A percentile compares a stretch with the other conserved stretches of the same genome.
Conservation (phyloP, 2,888 invertebrate genomes). For the Drosophila colorata region DNA sequence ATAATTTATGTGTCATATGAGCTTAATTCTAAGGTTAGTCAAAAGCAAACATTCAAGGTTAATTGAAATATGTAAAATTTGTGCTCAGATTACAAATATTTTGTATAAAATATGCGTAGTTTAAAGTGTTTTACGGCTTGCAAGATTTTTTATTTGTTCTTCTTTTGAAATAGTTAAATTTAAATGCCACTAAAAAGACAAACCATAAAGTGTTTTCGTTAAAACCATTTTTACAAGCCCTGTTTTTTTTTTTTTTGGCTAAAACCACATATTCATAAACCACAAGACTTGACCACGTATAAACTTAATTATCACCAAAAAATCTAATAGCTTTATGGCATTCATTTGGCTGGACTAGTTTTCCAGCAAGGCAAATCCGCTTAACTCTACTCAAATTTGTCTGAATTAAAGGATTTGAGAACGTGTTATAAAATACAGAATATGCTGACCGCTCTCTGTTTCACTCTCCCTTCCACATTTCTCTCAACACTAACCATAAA, state of each 20-base stretch:
- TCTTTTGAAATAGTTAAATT: not conserved
- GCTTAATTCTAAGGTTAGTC: too few relatives aligned
- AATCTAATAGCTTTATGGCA: slow-evolving; percentile 49
- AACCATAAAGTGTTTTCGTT: too few relatives aligned
- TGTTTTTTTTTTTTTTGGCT: too few relatives aligned
- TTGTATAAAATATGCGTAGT: too few relatives aligned
- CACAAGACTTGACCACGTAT: slow-evolving; percentile 52
- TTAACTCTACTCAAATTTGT: slow-evolving; percentile 59
- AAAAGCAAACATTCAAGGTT: too few relatives aligned
- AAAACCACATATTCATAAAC: slow-evolving; percentile 29
- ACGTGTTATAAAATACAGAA: slow-evolving; percentile 28
- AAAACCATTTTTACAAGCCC: not conserved
- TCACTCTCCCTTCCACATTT: not conserved
- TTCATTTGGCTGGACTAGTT: slow-evolving; percentile 33
- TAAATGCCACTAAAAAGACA: not conserved
- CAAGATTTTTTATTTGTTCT: too few relatives aligned
- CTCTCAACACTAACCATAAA: slow-evolving; percentile 34
- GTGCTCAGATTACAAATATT: too few relatives aligned
- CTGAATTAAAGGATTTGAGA: slow-evolving; percentile 72
- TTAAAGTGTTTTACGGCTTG: too few relatives aligned
- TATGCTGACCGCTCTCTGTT: not conserved
- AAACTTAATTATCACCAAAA: slow-evolving; percentile 51
- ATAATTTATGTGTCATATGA: too few relatives aligned
- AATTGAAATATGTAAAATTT: too few relatives aligned
- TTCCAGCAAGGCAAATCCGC: slow-evolving; percentile 57